Conservation (phyloP, 2,888 invertebrate species). For the Helicoverpa assulta region DNA sequence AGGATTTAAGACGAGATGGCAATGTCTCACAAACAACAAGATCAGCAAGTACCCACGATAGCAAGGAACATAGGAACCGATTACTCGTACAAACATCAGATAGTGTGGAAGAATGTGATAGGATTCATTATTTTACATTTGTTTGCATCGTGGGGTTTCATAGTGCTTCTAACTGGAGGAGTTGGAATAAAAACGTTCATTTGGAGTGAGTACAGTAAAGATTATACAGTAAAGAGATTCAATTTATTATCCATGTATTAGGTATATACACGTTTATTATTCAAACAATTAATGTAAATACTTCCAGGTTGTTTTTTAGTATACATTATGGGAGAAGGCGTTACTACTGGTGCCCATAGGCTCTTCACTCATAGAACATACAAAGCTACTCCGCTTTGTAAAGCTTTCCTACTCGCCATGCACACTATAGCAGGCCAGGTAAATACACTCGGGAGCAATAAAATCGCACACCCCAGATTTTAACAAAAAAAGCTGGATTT, state of each 20-base stretch:
- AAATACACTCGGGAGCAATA: no score
- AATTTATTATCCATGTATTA: background rate
- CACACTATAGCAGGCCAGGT: conserved; percentile 88
- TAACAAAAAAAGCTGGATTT: no score
- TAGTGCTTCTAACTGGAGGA: conserved; percentile 66
- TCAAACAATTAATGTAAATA: background rate
- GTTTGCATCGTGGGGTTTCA: conserved; percentile 81
- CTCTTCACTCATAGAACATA: conserved; percentile 94
- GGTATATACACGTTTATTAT: no score
- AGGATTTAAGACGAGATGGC: conserved; percentile 2
- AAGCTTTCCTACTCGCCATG: conserved; percentile 90
- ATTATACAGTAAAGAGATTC: no score
- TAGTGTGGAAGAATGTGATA: conserved; percentile 92
- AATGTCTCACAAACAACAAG: conserved; percentile 88
- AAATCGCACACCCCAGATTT: no score
- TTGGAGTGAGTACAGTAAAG: conserved; percentile 55
- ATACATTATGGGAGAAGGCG: conserved; percentile 87
- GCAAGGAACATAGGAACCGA: conserved; percentile 67
- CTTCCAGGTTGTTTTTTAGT: conserved; percentile 43
- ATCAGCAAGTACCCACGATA: background rate
- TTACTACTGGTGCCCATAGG: conserved; percentile 95
- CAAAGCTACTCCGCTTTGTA: conserved; percentile 92
- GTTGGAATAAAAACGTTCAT: conserved; percentile 40
- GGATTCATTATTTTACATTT: conserved; percentile 90
- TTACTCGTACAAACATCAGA: conserved; percentile 81